Base-by-base conservation (phyloP, 2,888 invertebrate species). In the Heliconius cydno region DNA sequence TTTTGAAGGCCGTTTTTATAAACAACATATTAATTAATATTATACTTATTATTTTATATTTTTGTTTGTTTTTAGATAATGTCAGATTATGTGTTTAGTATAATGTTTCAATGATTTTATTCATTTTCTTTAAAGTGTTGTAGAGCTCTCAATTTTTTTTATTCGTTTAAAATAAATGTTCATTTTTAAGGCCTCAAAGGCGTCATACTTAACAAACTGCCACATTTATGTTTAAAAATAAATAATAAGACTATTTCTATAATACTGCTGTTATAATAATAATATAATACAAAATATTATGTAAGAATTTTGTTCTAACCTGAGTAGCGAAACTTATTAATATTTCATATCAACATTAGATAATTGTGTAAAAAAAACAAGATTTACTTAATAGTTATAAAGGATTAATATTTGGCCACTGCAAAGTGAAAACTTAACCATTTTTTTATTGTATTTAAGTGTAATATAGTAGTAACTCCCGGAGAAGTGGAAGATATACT, bases 221-320 rank as follows among this genome's bases (percentile, higher is more conserved):
- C 73, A 73, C n/a, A n/a, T 73, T 73, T 57, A 73, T 57, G 25
- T 73, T 34, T n/a, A 13, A 72, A 6, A 34, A 15, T n/a, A n/a
- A 73, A 73, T 57, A 72, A n/a, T 5, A 57, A 30, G 30, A 52
- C 28, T 30, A 52, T 22, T 52, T 72, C 30, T 72, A 41, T 41
- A 25, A 41, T 70, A 34, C 57, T 57, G 72, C 30, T 22, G 72
- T 72, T 30, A 6, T 57, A 30, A 30, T 68, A 68, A n/a, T 38
- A 41, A 41, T 41, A 70, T 70, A 25, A 70, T 25, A n/a, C 25
- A 28, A 10, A 60, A 68, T 68, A 68, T 12, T 68, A 10, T 38
- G 38, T 52, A 52, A 52, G 52, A 22, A 52, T 52, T 19, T 52
- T 6, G 19, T 52, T 52, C n/a, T 67, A 38, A 38, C 22, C n/a